Evolutionary conservation across 1,140 invertebrate species (phyloP).

Genomic region (Drosophila funebris): DNA sequence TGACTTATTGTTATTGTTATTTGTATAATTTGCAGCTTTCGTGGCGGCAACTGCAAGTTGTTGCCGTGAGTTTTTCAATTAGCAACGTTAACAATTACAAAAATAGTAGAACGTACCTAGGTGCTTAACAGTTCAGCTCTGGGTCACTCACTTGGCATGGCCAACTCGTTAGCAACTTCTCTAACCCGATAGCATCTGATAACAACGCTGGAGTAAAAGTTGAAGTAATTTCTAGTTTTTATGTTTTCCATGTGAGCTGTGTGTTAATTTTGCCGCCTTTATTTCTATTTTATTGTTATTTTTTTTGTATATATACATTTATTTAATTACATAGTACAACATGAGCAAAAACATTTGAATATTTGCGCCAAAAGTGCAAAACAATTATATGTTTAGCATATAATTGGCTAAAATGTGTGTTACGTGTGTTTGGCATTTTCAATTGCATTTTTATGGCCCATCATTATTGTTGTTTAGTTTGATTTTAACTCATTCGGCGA

Average conservation of each 20-base stretch:
- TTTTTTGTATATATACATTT: background rate
- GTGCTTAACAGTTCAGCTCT: conserved; percentile 23
- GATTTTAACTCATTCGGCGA: conserved; percentile 13
- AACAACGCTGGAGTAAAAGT: conserved; percentile 9
- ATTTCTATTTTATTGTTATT: conserved; percentile 32
- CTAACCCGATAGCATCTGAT: conserved; percentile 26
- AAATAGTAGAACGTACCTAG: conserved; percentile 26
- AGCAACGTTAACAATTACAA: conserved; percentile 67
- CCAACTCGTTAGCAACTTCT: conserved; percentile 33
- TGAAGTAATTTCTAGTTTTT: conserved; percentile 41
- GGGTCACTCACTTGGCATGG: conserved; percentile 50
- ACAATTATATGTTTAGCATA: background rate
- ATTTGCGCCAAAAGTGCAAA: conserved; percentile 16
- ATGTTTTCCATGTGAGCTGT: conserved; percentile 45
- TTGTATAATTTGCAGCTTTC: conserved; percentile 2
- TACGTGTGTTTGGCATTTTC: conserved; percentile 47
- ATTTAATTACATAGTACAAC: background rate
- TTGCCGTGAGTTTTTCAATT: conserved; percentile 61
- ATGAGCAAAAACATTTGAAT: conserved; percentile 20
- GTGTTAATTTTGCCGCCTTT: conserved; percentile 48
- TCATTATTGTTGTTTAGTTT: conserved; percentile 43
- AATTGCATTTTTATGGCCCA: conserved; percentile 38
- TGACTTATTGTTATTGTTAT: conserved; percentile 27
- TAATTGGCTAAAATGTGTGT: conserved; percentile 34
- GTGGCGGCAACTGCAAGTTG: background rate